Evolutionary conservation across 2,797 vertebrate genomes (phyloP).

Genomic region (Lagodon rhomboides): DNA sequence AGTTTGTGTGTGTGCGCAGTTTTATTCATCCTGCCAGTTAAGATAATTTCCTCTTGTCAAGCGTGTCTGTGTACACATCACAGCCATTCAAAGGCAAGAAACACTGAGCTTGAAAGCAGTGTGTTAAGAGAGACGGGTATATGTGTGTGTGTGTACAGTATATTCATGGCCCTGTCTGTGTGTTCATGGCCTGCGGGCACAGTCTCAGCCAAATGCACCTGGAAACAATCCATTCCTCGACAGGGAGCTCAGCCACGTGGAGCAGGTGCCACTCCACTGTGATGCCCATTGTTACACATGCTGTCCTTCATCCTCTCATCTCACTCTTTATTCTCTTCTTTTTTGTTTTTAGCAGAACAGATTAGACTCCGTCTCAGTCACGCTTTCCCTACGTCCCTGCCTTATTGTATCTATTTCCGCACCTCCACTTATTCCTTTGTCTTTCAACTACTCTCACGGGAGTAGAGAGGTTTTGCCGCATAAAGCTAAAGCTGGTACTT

Average conservation of each 20-base stretch:
- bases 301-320: slow-evolving; percentile 23
- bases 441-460: slow-evolving; percentile 68
- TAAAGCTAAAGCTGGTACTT: slow-evolving; percentile 72
- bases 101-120: slow-evolving; percentile 10
- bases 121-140: background rate
- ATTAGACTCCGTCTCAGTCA: slow-evolving; percentile 47
- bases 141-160: background rate
- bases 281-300: slow-evolving; percentile 29
- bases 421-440: slow-evolving; percentile 64
- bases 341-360: slow-evolving; percentile 30
- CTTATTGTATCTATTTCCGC: slow-evolving; percentile 41
- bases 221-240: slow-evolving; percentile 62
- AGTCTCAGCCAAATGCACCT: slow-evolving; percentile 45
- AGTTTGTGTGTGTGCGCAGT: slow-evolving; percentile 13
- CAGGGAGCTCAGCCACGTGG: slow-evolving; percentile 21
- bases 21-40: slow-evolving; percentile 46
- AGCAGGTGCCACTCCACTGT: slow-evolving; percentile 54
- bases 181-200: slow-evolving; percentile 9
- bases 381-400: slow-evolving; percentile 15
- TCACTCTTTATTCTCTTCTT: slow-evolving; percentile 18
- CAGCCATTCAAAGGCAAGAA: slow-evolving; percentile 3
- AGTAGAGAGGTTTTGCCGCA: slow-evolving; percentile 51
- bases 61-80: slow-evolving; percentile 14
- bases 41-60: slow-evolving; percentile 31
- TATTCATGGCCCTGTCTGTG: slow-evolving; percentile 2